phyloP scores from a whole-genome alignment of 2,113 vertebrate genomes.

The Chamaea fasciata region DNA sequence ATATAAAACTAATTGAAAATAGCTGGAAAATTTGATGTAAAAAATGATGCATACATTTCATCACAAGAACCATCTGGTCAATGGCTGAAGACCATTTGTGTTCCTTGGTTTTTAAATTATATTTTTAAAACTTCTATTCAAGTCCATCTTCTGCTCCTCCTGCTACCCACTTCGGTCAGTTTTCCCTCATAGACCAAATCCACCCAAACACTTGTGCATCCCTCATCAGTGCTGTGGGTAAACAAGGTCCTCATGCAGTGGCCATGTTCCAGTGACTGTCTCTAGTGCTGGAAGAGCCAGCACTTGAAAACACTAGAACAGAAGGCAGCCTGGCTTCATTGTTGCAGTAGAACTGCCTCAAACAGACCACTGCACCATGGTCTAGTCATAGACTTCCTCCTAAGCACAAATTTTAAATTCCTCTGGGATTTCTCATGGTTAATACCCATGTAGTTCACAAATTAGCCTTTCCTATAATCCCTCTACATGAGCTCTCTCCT shows the following conservation, averaged over 20 bases:
- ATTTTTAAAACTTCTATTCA: neutral
- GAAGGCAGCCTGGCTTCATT: neutral
- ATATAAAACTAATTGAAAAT: neutral
- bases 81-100: neutral
- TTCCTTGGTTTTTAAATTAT: neutral
- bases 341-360: neutral
- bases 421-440: neutral
- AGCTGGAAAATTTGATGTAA: neutral
- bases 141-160: neutral
- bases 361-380: neutral
- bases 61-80: neutral
- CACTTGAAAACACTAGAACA: neutral
- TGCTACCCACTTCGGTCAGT: neutral
- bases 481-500: neutral
- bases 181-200: neutral
- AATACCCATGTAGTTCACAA: neutral
- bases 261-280: neutral
- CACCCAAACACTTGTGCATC: neutral
- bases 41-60: neutral
- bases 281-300: neutral
- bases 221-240: neutral
- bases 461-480: neutral
- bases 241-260: neutral
- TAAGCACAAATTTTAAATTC: neutral
- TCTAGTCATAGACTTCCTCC: neutral